These are phyloP conservation scores for Rousettus madagascariensis DNA, from an alignment of 2,797 vertebrate genomes.

Conservation along the genomic window DNA sequence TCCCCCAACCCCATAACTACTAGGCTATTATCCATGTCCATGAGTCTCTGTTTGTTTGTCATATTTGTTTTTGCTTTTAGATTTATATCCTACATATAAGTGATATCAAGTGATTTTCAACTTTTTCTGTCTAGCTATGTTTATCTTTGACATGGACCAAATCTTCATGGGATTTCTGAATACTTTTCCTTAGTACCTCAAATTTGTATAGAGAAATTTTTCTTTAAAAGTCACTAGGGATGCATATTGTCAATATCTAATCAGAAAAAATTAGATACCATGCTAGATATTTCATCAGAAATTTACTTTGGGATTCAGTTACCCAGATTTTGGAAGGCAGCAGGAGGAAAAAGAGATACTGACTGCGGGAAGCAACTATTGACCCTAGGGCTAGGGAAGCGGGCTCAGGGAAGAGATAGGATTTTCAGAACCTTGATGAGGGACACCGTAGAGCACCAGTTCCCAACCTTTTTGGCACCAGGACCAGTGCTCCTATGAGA, in stretches of 20 bases:
- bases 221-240: neutral
- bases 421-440: neutral
- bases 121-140: neutral
- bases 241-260: neutral
- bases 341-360: neutral
- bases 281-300: neutral
- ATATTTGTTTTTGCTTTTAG: too few species aligned
- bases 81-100: too few species aligned
- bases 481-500: too few species aligned
- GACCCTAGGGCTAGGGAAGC: neutral
- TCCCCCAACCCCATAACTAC: too few species aligned
- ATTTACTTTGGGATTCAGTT: neutral
- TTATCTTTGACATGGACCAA: neutral
- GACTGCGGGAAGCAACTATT: neutral
- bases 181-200: neutral
- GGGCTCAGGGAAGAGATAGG: neutral
- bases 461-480: too few species aligned
- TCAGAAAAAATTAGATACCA: neutral
- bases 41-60: too few species aligned
- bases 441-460: neutral
- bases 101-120: too few species aligned
- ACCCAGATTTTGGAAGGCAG: neutral
- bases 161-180: neutral
- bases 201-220: neutral
- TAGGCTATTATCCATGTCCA: too few species aligned